Evolutionary conservation across 2,113 vertebrate genomes (phyloP).

Genomic region (Ceyx cyanopectus): DNA sequence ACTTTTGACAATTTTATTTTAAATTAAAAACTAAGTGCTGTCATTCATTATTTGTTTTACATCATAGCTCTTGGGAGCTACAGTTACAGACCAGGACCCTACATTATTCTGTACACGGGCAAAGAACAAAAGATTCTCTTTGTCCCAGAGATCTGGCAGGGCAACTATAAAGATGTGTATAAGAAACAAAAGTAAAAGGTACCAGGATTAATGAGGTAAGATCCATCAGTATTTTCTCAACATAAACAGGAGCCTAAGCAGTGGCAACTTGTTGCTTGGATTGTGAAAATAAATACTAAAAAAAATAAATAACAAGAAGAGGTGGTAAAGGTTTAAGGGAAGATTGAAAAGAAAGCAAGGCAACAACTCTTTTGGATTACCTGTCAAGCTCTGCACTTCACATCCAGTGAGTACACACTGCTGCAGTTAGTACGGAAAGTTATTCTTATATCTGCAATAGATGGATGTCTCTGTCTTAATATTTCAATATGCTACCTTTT

Average conservation of each 20-base stretch:
- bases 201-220: rapidly evolving
- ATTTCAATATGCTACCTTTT: background rate
- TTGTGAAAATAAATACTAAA: background rate
- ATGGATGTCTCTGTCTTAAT: background rate
- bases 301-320: background rate
- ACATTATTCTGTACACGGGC: background rate
- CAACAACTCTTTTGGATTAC: background rate
- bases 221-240: background rate
- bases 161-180: background rate
- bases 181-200: background rate
- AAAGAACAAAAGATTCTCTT: background rate
- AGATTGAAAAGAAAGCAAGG: background rate
- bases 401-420: background rate
- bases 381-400: background rate
- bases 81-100: background rate
- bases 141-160: background rate
- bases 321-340: background rate
- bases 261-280: background rate
- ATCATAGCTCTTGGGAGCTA: constrained; percentile 8
- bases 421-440: background rate
- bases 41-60: constrained; percentile 54
- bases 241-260: background rate
- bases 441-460: background rate
- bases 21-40: constrained; percentile 63
- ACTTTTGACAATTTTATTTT: constrained; percentile 52